phyloP scores from a whole-genome alignment of 2,797 vertebrate genomes.

The Crocodylus rhombifer region DNA sequence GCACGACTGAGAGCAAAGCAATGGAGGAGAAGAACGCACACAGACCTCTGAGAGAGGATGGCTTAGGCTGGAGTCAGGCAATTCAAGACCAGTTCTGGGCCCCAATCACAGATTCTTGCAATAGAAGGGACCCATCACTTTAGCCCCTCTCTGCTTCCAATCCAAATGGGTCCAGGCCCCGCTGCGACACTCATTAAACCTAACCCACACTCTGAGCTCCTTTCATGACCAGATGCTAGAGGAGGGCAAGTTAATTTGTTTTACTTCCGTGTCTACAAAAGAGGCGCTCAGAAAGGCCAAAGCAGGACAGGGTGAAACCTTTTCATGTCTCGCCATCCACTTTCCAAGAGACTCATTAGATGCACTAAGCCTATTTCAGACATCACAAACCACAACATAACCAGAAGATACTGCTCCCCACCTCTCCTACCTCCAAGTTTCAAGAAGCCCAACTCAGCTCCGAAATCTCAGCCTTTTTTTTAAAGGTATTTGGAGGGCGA shows the following conservation, averaged over 20 bases:
- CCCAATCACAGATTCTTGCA: too few species aligned
- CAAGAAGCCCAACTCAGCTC: neutral
- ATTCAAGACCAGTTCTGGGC: too few species aligned
- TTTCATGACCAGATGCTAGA: neutral
- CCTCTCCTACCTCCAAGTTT: neutral
- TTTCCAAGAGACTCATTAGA: neutral
- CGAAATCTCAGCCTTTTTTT: neutral
- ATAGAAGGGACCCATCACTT: too few species aligned
- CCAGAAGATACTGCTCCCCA: neutral
- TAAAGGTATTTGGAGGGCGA: fast-evolving
- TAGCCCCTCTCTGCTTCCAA: too few species aligned
- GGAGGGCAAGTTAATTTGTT: neutral
- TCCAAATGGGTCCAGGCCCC: neutral
- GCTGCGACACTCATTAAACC: fast-evolving
- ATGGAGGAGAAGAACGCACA: too few species aligned
- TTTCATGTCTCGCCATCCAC: fast-evolving
- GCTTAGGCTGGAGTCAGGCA: too few species aligned
- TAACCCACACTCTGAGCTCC: neutral
- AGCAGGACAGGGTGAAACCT: fast-evolving
- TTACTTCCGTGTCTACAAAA: neutral
- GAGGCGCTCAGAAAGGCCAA: neutral
- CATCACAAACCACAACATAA: fast-evolving
- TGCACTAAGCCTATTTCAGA: fast-evolving
- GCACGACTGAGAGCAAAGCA: too few species aligned
- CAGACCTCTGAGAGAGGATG: too few species aligned